phyloP scores from a whole-genome alignment of 37 sponge, comb jelly and placozoan genomes.

The Ianthella basta region DNA sequence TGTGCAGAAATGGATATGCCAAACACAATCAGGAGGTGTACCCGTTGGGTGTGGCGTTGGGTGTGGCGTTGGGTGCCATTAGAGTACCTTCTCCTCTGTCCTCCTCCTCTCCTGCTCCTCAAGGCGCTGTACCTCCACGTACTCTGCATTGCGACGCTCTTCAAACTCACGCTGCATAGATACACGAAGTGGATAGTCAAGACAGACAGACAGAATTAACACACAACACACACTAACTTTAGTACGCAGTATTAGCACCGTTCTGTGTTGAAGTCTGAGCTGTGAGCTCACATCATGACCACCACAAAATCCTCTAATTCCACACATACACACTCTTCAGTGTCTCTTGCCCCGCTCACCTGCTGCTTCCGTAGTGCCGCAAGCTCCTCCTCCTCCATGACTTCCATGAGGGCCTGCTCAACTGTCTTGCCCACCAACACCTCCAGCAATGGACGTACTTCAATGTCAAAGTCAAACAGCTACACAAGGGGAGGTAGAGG shows the following conservation, averaged over 20 bases:
- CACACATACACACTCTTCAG: too few species aligned
- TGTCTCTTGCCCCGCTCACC: conserved; percentile 40
- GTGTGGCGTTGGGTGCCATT: too few species aligned
- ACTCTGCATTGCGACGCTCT: conserved; percentile 93
- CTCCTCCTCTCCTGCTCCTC: conserved; percentile 96
- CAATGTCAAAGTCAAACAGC: conserved; percentile 98
- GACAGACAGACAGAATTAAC: neutral
- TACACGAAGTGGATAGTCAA: too few species aligned
- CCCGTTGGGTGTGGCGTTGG: too few species aligned
- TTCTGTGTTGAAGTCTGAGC: too few species aligned
- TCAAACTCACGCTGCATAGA: conserved; percentile 86
- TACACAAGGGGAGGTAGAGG: conserved; percentile 40
- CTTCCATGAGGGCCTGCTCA: conserved; percentile 97
- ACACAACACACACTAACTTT: too few species aligned
- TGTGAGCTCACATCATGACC: too few species aligned
- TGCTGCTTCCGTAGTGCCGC: conserved; percentile 87
- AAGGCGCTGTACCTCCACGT: conserved; percentile 95
- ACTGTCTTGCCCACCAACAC: conserved; percentile 99
- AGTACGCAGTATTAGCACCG: too few species aligned
- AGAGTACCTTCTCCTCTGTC: conserved; percentile 89
- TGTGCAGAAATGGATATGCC: neutral
- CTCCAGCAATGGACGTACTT: conserved; percentile 94
- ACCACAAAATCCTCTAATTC: too few species aligned
- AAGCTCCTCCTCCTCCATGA: conserved; percentile 99
- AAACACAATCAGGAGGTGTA: neutral